Percentiles rank a stretch among this genome's conserved stretches.
Conservation (phyloP, 1,140 invertebrate genomes). For the Latrodectus geometricus region DNA sequence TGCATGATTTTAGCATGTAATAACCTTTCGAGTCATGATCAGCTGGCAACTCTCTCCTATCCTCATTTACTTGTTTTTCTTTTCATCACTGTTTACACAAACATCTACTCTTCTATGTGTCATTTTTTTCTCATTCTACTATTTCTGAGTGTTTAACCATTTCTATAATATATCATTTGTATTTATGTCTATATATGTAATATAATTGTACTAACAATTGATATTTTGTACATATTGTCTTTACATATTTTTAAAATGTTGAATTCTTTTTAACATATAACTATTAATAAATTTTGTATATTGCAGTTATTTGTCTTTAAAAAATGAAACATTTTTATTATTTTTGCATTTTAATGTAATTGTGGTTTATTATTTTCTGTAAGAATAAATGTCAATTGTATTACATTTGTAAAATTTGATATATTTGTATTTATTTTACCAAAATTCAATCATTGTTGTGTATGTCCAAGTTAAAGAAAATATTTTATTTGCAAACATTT, state of each 20-base stretch:
- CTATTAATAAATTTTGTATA: too few species aligned
- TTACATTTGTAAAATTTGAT: neutral
- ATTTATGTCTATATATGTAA: too few species aligned
- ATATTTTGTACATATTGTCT: too few species aligned
- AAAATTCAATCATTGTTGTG: neutral
- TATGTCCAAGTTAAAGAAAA: constrained; percentile 22
- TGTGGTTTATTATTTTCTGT: too few species aligned
- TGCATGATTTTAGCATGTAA: constrained; percentile 44
- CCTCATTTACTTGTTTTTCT: constrained; percentile 53
- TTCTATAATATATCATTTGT: too few species aligned
- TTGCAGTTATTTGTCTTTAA: too few species aligned
- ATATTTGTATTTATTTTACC: neutral
- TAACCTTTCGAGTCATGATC: constrained; percentile 30
- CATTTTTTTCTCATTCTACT: constrained; percentile 25
- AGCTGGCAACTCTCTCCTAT: constrained; percentile 59
- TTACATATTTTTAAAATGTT: too few species aligned
- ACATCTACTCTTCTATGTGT: constrained; percentile 50
- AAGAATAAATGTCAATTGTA: too few species aligned
- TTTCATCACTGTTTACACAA: constrained; percentile 22
- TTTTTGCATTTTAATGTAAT: too few species aligned
- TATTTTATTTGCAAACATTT: constrained; percentile 39
- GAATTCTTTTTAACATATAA: too few species aligned
- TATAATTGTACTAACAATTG: too few species aligned
- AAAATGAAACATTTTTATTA: too few species aligned
- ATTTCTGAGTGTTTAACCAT: constrained; percentile 5